phyloP scores from a whole-genome alignment of 2,797 vertebrate species.

The Loris lydekkerianus region DNA sequence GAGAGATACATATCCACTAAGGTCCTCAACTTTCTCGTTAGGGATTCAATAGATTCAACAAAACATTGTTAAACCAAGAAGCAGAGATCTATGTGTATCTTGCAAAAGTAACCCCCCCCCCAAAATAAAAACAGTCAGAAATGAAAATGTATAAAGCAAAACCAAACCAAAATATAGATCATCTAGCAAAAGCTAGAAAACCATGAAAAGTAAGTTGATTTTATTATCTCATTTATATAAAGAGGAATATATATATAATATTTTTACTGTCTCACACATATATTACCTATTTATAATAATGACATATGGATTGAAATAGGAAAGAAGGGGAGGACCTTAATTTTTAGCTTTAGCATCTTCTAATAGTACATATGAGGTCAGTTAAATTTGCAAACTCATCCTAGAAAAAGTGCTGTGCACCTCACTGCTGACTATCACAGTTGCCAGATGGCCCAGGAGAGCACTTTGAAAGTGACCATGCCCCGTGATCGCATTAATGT shows the following conservation, averaged over 20 bases:
- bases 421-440: too few species aligned
- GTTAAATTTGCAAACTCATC: too few species aligned
- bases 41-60: not conserved
- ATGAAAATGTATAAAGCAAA: not conserved
- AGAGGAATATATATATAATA: not conserved
- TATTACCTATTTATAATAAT: not conserved
- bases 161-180: not conserved
- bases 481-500: too few species aligned
- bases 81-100: not conserved
- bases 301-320: not conserved
- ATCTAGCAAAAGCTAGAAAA: conserved; percentile 12
- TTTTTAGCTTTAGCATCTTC: conserved; percentile 4
- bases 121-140: not conserved
- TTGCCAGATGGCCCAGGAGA: too few species aligned
- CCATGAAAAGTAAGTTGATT: not conserved
- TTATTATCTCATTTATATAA: not conserved
- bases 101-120: not conserved
- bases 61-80: not conserved
- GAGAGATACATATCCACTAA: not conserved
- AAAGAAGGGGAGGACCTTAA: not conserved
- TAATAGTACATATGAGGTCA: not conserved
- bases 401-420: too few species aligned
- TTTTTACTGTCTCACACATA: not conserved
- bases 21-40: not conserved
- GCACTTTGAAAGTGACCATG: too few species aligned